Evolutionary conservation across 2,113 vertebrate genomes (phyloP).

Genomic region (Caracal caracal): DNA sequence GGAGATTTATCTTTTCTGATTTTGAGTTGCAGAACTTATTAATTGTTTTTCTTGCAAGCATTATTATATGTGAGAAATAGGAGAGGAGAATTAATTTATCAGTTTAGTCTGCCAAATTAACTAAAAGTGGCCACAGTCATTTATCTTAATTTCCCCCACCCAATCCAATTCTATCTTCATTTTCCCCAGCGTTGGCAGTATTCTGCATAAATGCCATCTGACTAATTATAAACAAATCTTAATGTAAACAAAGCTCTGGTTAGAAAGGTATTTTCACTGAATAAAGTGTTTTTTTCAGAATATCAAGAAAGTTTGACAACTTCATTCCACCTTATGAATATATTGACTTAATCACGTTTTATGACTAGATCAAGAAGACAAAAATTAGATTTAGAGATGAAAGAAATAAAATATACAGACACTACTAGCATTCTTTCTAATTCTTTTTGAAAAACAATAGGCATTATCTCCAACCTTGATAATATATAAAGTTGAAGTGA

Average conservation of each 20-base stretch:
- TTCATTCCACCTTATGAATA: neutral
- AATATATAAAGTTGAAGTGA: neutral
- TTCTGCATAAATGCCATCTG: neutral
- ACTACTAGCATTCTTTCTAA: neutral
- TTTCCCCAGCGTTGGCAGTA: neutral
- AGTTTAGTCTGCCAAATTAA: conserved; percentile 24
- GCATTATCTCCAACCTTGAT: neutral
- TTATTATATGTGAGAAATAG: conserved; percentile 12
- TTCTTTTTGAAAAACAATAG: neutral
- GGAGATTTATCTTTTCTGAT: neutral
- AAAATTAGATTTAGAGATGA: neutral
- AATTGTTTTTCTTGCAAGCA: neutral
- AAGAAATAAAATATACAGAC: neutral
- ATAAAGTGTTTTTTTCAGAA: neutral
- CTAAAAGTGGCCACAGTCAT: neutral
- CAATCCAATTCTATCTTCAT: neutral
- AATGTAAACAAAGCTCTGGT: neutral
- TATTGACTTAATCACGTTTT: neutral
- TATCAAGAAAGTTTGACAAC: neutral
- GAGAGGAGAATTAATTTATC: neutral
- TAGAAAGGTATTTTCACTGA: neutral
- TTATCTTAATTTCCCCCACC: neutral
- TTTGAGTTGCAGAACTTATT: neutral
- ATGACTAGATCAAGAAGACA: neutral
- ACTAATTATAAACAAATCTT: neutral